phyloP scores from a whole-genome alignment of 2,888 invertebrate genomes.

The Aphodius sticticus region DNA sequence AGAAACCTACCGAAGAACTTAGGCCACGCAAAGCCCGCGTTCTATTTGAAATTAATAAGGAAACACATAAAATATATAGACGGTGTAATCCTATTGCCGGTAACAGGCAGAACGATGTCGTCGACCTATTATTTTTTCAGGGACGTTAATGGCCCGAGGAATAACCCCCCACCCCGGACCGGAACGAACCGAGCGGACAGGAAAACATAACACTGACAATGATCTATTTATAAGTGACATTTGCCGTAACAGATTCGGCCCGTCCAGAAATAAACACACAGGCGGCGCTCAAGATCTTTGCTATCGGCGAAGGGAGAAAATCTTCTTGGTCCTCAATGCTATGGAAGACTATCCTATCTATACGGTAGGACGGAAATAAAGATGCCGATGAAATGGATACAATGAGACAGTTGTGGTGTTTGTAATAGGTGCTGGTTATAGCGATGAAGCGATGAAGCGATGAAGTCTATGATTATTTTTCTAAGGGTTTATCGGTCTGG shows the following conservation, averaged over 20 bases:
- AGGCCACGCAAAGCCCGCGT: not conserved
- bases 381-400: not conserved
- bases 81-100: slow-evolving; percentile 11
- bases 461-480: not conserved
- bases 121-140: slow-evolving; percentile 23
- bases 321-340: no score
- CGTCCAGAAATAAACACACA: not conserved
- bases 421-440: not conserved
- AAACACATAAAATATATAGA: slow-evolving; percentile 5
- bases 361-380: not conserved
- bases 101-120: slow-evolving; percentile 18
- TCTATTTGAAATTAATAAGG: not conserved
- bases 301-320: no score
- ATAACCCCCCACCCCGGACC: not conserved
- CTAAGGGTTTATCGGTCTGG: not conserved
- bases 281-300: not conserved
- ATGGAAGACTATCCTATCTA: no score
- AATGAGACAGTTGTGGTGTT: not conserved
- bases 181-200: slow-evolving; percentile 25
- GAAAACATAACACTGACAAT: slow-evolving; percentile 37
- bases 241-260: slow-evolving; percentile 27
- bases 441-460: not conserved
- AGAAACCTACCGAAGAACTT: not conserved
- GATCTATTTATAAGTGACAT: slow-evolving; percentile 39
- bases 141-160: not conserved